Percentiles rank a stretch among this genome's conserved stretches.
Conservation (phyloP, 1,140 invertebrate genomes). For the Penaeus indicus region DNA sequence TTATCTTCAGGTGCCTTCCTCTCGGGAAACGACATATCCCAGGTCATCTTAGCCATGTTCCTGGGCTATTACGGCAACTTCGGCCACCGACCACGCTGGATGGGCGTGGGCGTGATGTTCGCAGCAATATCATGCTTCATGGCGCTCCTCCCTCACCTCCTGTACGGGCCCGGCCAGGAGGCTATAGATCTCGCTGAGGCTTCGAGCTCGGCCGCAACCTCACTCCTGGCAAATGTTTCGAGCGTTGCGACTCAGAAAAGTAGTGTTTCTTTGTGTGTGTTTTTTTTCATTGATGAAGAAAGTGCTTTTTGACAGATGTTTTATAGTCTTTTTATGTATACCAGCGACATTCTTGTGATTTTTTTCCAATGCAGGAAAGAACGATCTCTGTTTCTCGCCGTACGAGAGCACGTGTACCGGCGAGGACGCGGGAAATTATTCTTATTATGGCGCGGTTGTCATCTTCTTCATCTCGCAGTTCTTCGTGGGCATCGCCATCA, state of each 20-base stretch:
- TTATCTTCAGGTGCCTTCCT: conserved; percentile 32
- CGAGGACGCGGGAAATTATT: not conserved
- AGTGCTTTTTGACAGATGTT: too few relatives aligned
- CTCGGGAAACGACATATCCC: conserved; percentile 39
- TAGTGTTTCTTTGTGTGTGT: too few relatives aligned
- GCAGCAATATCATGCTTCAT: conserved; percentile 75
- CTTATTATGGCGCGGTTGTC: conserved; percentile 65
- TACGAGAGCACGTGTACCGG: conserved; percentile 65
- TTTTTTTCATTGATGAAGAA: too few relatives aligned
- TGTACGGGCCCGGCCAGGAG: conserved; percentile 74
- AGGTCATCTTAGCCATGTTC: conserved; percentile 70
- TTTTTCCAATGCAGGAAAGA: not conserved
- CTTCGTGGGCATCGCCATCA: conserved; percentile 78
- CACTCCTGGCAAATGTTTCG: too few relatives aligned
- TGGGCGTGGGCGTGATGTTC: conserved; percentile 71
- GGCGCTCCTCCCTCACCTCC: conserved; percentile 77
- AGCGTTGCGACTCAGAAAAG: not conserved
- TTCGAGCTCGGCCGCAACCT: too few relatives aligned
- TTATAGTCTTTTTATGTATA: too few relatives aligned
- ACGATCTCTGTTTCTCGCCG: not conserved
- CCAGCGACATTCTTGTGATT: too few relatives aligned
- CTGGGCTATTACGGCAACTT: conserved; percentile 76
- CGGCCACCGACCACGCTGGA: conserved; percentile 77
- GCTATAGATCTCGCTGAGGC: not conserved
- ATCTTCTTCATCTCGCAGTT: conserved; percentile 77